phyloP scores from a whole-genome alignment of 1,140 invertebrate species.

The Neotoxoptera formosana region DNA sequence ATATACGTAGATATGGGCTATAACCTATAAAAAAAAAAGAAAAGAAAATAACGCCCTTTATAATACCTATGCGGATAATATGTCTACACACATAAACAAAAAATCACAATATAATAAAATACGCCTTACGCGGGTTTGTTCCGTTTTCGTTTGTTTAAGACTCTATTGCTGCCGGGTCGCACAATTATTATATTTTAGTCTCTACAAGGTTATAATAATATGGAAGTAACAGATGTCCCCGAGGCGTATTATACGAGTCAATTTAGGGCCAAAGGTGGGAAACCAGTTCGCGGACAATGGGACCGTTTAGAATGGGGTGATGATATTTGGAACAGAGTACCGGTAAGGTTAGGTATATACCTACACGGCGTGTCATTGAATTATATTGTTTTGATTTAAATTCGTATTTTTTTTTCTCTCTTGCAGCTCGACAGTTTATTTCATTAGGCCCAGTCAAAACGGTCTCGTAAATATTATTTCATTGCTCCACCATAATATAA shows the following conservation, averaged over 20 bases:
- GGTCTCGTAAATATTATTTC: slow-evolving; percentile 49
- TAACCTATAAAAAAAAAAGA: background rate
- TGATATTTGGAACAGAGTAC: slow-evolving; percentile 2
- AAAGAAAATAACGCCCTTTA: background rate
- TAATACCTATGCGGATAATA: background rate
- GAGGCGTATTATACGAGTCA: slow-evolving; percentile 13
- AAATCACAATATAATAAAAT: background rate
- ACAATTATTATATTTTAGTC: background rate
- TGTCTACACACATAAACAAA: background rate
- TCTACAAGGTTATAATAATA: background rate
- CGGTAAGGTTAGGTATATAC: background rate
- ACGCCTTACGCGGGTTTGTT: background rate
- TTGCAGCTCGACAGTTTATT: background rate
- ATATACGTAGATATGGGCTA: background rate
- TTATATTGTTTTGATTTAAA: slow-evolving; percentile 46
- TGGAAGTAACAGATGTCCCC: slow-evolving; percentile 15
- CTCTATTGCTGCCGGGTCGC: background rate
- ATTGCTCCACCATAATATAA: background rate
- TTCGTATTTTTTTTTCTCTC: background rate
- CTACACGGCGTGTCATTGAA: background rate
- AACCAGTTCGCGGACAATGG: slow-evolving; percentile 42
- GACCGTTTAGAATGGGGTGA: slow-evolving; percentile 50
- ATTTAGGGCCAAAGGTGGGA: slow-evolving; percentile 36
- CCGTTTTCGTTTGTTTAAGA: slow-evolving; percentile 14
- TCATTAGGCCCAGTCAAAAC: slow-evolving; percentile 15